phyloP scores from a whole-genome alignment of 2,888 invertebrate genomes.

The Acronicta leporina region DNA sequence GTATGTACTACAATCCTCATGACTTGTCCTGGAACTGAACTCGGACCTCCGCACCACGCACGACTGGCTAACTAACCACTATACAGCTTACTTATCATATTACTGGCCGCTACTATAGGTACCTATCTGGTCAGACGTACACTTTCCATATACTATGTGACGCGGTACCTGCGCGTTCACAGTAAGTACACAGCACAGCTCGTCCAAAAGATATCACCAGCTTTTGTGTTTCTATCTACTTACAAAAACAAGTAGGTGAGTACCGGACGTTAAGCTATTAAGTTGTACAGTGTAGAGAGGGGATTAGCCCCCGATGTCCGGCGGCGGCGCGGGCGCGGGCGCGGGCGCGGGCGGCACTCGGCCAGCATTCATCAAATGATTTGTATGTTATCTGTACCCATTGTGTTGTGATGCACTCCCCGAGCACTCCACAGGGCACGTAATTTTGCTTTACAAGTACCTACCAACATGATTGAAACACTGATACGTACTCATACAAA shows the following conservation, averaged over 20 bases:
- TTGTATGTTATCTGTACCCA: slow-evolving; percentile 14
- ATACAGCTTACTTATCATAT: no score
- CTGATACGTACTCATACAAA: no score
- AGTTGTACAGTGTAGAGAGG: not conserved
- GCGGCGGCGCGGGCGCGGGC: no score
- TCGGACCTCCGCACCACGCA: no score
- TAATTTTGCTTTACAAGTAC: not conserved
- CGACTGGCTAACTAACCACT: no score
- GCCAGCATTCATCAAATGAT: slow-evolving; percentile 15
- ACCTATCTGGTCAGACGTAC: no score
- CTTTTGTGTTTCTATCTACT: slow-evolving; percentile 1
- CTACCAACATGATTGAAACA: not conserved
- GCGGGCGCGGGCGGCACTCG: not conserved
- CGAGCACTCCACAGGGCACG: not conserved
- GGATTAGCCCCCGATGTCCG: not conserved
- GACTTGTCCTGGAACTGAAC: no score
- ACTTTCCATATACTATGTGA: no score
- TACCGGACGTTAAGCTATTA: slow-evolving; percentile 2
- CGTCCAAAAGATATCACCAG: not conserved
- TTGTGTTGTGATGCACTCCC: not conserved
- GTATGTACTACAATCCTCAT: no score
- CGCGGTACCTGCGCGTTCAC: no score
- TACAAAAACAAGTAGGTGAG: not conserved
- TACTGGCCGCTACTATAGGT: no score
- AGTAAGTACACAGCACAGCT: no score